A percentile compares a stretch with the other conserved stretches of the same genome.
phyloP scores from a whole-genome alignment of 2,888 invertebrate genomes.

The Blastobasis adustella region DNA sequence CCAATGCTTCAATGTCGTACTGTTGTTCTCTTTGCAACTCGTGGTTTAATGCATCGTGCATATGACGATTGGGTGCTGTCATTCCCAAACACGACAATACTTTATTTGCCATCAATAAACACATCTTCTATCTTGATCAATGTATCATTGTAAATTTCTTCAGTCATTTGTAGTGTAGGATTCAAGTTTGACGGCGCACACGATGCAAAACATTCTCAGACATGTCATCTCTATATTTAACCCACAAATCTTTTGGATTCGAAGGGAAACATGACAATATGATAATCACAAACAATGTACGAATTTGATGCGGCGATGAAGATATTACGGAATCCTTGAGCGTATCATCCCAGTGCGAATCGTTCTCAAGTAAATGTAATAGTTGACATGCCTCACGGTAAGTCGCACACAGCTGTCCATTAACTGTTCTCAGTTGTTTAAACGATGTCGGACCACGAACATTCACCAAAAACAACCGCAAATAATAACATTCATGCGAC shows the following conservation, averaged over 20 bases:
- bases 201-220: conserved; percentile 6
- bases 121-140: conserved; percentile 1
- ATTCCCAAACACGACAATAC: not conserved
- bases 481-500: conserved; percentile 12
- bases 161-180: conserved; percentile 1
- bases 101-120: conserved; percentile 1
- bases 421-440: conserved; percentile 15
- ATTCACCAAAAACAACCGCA: conserved; percentile 12
- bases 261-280: conserved; percentile 9
- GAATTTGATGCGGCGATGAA: conserved; percentile 4
- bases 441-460: conserved; percentile 17
- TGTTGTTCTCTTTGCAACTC: too few relatives aligned
- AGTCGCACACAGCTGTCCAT: conserved; percentile 13
- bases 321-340: conserved; percentile 3
- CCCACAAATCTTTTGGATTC: conserved; percentile 9
- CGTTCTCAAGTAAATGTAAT: conserved; percentile 2
- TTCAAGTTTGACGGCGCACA: conserved; percentile 2
- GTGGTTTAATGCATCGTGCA: conserved; percentile 13
- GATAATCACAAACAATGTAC: conserved; percentile 10
- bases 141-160: conserved; percentile 2
- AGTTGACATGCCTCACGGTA: conserved; percentile 14
- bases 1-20: too few relatives aligned
- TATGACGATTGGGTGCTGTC: conserved; percentile 10
- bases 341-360: conserved; percentile 6
- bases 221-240: conserved; percentile 6